Base-by-base conservation (phyloP, 1,140 invertebrate genomes). In the Zaprionus camerounensis region DNA sequence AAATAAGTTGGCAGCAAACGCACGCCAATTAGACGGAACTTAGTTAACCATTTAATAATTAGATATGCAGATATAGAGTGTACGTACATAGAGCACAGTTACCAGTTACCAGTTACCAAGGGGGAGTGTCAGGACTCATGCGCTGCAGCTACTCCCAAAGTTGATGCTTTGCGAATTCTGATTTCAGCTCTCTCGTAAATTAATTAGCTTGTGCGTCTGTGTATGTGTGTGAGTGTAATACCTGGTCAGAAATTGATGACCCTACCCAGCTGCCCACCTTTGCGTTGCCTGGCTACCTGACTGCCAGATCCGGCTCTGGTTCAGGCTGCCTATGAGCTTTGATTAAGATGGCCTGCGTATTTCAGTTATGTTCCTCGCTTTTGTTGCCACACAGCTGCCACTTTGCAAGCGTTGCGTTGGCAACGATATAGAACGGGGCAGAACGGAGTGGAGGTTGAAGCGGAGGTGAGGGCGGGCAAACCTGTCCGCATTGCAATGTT, bases 401-500 rank as follows among this genome's bases (percentile, higher is more conserved):
- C 31, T 38, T 36, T 31, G 20, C 28, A 12, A 36, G 5, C 20
- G 57, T 58, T 36, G 20, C 57, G 31, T 36, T 59, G 34, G 57
- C 11, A 51, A 51, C 46, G 46, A 13, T 24, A 13, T 24, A 3
- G 46, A 51, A 51, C 2, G n/a, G 41, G 5, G 15, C 15, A 44
- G n/a, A 44, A n/a, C 6, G n/a, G 7, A n/a, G n/a, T n/a, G 7
- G 5, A 17, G 41, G 41, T 7, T 1, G 9, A 34, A 11, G 31
- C 2, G 9, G 7, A 7, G 17, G 5, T 5, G 31, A 22, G 11
- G 11, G 12, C 17, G 26, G 24, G 38, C 7, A 15, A 24, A 24
- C 44, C 46, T 20, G 13, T 22, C 38, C 46, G 46, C 41, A 75
- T n/a, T 59, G 72, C 31, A 65, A 41, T 13, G 63, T 41, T 46